Percentiles rank a stretch among this genome's conserved stretches.
phyloP scores from a whole-genome alignment of 2,797 vertebrate species.

The Benthosema pterotum region DNA sequence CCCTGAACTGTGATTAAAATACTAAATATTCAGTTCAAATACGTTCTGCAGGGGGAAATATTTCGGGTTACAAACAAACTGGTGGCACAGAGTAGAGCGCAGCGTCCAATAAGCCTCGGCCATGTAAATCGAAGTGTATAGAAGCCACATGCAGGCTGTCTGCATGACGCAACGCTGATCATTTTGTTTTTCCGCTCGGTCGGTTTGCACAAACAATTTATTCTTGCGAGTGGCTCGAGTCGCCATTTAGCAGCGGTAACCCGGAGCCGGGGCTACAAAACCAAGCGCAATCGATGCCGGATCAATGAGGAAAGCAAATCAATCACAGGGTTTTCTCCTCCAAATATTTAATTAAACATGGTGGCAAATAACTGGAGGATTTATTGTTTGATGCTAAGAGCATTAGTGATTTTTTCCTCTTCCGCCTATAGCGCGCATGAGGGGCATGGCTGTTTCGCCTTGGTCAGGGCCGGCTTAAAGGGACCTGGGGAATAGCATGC shows the following conservation, averaged over 20 bases:
- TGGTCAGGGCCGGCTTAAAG: constrained; percentile 84
- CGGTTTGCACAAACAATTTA: constrained; percentile 77
- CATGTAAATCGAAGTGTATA: constrained; percentile 18
- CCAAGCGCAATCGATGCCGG: constrained; percentile 83
- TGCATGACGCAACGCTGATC: constrained; percentile 57
- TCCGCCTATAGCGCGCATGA: constrained; percentile 83
- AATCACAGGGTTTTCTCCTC: constrained; percentile 91
- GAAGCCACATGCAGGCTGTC: constrained; percentile 15
- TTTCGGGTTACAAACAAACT: background rate
- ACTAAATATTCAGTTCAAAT: background rate
- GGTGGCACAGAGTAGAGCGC: background rate
- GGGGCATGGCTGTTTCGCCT: constrained; percentile 80
- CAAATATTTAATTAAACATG: constrained; percentile 95
- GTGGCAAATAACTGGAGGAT: constrained; percentile 91
- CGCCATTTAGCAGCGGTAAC: constrained; percentile 87
- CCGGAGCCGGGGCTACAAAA: constrained; percentile 84
- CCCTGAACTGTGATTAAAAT: background rate
- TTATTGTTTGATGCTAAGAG: constrained; percentile 93
- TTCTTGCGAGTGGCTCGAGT: constrained; percentile 70
- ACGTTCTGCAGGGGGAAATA: constrained; percentile 2
- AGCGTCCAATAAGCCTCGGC: constrained; percentile 7
- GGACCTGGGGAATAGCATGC: constrained; percentile 85
- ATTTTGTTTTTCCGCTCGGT: constrained; percentile 70
- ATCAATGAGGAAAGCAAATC: constrained; percentile 89
- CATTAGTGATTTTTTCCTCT: constrained; percentile 92